Percentiles rank a stretch among this genome's conserved stretches.
Conservation (phyloP, 1,140 invertebrate species). For the Euura saliciscinereae region DNA sequence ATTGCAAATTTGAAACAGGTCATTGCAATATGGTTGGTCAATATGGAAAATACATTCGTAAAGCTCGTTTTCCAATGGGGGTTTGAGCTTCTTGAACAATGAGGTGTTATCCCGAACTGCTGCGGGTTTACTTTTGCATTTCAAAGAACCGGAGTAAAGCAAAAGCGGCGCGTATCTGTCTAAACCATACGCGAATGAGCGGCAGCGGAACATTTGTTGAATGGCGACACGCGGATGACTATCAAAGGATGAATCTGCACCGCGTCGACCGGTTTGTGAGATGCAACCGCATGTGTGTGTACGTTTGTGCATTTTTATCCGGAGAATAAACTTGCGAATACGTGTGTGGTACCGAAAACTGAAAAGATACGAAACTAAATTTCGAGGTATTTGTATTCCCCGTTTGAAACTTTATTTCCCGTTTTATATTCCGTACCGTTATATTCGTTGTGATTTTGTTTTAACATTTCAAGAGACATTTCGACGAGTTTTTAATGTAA, state of each 20-base stretch:
- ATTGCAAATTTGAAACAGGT: too few species aligned
- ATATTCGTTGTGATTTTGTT: neutral
- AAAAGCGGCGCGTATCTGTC: too few species aligned
- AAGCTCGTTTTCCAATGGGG: too few species aligned
- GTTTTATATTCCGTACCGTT: neutral
- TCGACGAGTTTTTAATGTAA: neutral
- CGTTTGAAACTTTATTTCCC: constrained; percentile 3
- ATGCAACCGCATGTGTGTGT: neutral
- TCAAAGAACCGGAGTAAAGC: too few species aligned
- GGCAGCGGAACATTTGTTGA: neutral
- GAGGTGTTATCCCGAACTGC: too few species aligned
- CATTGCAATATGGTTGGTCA: too few species aligned
- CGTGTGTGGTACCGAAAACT: too few species aligned
- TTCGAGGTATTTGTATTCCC: neutral
- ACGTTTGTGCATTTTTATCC: neutral
- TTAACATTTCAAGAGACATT: neutral
- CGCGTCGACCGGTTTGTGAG: neutral
- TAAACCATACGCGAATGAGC: too few species aligned
- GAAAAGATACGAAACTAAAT: neutral
- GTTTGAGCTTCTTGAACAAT: too few species aligned
- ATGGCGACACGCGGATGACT: constrained; percentile 3
- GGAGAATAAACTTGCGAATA: too few species aligned
- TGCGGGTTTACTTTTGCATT: too few species aligned
- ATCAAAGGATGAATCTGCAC: constrained; percentile 2
- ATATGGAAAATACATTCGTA: too few species aligned